Evolutionary conservation across 2,113 vertebrate genomes (phyloP).

Genomic region (Thamnophis sirtalis): DNA sequence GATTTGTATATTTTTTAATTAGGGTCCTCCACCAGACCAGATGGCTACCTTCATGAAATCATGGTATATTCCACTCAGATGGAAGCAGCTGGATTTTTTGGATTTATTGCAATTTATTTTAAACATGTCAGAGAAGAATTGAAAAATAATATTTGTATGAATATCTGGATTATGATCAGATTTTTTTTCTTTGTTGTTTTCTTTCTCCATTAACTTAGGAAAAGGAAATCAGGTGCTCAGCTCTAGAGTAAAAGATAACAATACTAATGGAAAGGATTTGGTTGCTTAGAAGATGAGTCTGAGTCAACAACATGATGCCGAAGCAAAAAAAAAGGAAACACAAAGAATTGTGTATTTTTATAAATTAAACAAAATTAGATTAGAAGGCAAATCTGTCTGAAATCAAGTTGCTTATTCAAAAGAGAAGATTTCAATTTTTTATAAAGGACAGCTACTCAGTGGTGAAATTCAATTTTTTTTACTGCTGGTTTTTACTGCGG

Average conservation of each 20-base stretch:
- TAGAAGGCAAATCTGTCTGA: background rate
- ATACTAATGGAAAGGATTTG: background rate
- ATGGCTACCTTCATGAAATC: constrained; percentile 66
- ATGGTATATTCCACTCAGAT: constrained; percentile 56
- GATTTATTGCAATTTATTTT: constrained; percentile 58
- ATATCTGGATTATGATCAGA: constrained; percentile 43
- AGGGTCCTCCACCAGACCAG: constrained; percentile 61
- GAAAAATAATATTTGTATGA: constrained; percentile 28
- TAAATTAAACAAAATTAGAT: background rate
- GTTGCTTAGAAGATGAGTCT: background rate
- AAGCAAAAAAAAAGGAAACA: background rate
- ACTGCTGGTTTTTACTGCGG: too few relatives aligned
- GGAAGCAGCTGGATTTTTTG: constrained; percentile 62
- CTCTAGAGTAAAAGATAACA: background rate
- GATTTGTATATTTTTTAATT: constrained; percentile 69
- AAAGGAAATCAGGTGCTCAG: background rate
- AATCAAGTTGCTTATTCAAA: background rate
- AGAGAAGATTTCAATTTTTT: background rate
- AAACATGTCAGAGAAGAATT: constrained; percentile 41
- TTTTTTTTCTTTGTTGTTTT: constrained; percentile 29
- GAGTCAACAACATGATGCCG: background rate
- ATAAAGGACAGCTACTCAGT: background rate
- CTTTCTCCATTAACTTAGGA: background rate
- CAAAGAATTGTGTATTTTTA: background rate
- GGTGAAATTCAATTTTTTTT: too few relatives aligned